Conservation (phyloP, 2,888 invertebrate species). For the Muscina levida region DNA sequence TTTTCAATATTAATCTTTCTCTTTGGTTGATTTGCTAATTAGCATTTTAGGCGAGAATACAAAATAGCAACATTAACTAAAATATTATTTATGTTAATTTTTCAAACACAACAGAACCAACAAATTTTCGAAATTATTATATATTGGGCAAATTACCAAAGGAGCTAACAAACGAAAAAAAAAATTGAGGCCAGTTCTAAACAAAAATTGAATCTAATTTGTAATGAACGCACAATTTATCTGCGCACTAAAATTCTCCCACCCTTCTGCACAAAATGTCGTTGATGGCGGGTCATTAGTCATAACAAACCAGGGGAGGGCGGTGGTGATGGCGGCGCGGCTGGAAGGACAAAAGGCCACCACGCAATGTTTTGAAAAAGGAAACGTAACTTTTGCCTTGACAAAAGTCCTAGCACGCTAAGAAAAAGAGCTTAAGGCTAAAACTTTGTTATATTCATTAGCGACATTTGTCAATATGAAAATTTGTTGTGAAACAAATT, state of each 20-base stretch:
- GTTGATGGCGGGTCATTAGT: too few relatives aligned
- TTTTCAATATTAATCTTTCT: constrained; percentile 26
- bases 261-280: too few relatives aligned
- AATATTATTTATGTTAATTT: constrained; percentile 15
- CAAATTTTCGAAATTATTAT: constrained; percentile 11
- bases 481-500: constrained; percentile 39
- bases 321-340: not conserved
- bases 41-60: constrained; percentile 2
- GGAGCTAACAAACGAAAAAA: not conserved
- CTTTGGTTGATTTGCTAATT: constrained; percentile 39
- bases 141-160: constrained; percentile 16
- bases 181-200: not conserved
- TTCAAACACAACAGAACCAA: not conserved
- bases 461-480: constrained; percentile 66
- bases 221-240: not conserved
- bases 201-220: constrained; percentile 17
- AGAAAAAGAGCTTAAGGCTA: constrained; percentile 15
- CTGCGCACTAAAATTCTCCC: too few relatives aligned
- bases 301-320: not conserved
- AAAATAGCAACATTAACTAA: too few relatives aligned
- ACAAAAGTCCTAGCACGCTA: not conserved
- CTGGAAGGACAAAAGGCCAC: not conserved
- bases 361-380: not conserved
- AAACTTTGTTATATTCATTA: constrained; percentile 62
- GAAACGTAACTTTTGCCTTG: not conserved